A percentile compares a stretch with the other conserved stretches of the same genome.
These are phyloP conservation scores for Gopherus flavomarginatus DNA, from an alignment of 2,113 vertebrate species.

Conservation along the genomic window DNA sequence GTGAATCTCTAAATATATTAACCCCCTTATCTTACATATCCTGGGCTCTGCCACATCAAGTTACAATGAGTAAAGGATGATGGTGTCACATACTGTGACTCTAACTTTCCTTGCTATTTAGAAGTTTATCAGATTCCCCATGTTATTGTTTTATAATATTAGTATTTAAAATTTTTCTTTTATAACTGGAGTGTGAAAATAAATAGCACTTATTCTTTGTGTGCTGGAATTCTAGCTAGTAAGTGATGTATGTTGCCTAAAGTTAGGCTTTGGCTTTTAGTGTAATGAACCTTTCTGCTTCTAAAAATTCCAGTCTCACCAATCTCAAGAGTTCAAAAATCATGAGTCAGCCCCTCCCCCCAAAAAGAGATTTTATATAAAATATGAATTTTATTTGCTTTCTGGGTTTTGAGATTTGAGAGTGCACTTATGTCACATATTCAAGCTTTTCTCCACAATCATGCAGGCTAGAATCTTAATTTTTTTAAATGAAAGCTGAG, in stretches of 20 bases:
- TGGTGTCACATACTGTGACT: not conserved
- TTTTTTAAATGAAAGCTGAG: not conserved
- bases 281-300: not conserved
- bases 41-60: not conserved
- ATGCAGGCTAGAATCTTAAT: not conserved
- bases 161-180: not conserved
- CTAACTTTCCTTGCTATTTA: not conserved
- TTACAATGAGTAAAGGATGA: not conserved
- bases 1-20: not conserved
- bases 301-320: not conserved
- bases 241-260: not conserved
- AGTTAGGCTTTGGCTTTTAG: not conserved
- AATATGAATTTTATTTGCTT: not conserved
- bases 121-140: not conserved
- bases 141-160: not conserved
- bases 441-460: not conserved
- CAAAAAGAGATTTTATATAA: not conserved
- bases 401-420: not conserved
- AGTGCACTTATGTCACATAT: not conserved
- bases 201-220: not conserved
- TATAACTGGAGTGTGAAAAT: not conserved
- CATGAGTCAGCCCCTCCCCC: not conserved
- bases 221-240: not conserved
- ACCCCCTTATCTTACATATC: not conserved
- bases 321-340: not conserved